These are phyloP conservation scores for Lindbergichthys nudifrons DNA, from an alignment of 2,797 vertebrate species.

Conservation along the genomic window DNA sequence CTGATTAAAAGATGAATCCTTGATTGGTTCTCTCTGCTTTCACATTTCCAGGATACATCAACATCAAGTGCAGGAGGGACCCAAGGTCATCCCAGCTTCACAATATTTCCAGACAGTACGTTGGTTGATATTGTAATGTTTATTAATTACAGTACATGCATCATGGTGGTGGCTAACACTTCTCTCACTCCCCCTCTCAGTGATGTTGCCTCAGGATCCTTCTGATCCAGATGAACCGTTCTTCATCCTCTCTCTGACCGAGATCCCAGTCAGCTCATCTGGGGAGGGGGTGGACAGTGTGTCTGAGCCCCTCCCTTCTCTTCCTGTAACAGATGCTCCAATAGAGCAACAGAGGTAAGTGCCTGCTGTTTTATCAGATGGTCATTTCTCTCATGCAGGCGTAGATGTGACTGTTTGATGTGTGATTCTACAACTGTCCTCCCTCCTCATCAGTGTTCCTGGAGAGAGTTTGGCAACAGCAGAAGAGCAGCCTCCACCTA, in stretches of 20 bases:
- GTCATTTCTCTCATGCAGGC: not conserved
- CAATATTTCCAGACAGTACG: constrained; percentile 63
- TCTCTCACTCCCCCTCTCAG: constrained; percentile 27
- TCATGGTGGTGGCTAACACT: not conserved
- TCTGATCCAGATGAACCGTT: constrained; percentile 77
- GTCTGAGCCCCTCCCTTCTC: constrained; percentile 32
- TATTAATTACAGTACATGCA: not conserved
- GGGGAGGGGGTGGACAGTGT: constrained; percentile 26
- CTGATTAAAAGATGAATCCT: not conserved
- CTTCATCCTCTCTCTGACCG: constrained; percentile 84
- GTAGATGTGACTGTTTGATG: not conserved
- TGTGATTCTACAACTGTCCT: constrained; percentile 15
- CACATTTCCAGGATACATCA: constrained; percentile 42
- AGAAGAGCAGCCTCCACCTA: not conserved
- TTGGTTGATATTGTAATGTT: constrained; percentile 16
- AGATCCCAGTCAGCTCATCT: constrained; percentile 72
- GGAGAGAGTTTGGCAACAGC: constrained; percentile 21
- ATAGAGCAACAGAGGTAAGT: constrained; percentile 65
- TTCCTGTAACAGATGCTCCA: constrained; percentile 34
- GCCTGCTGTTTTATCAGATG: not conserved
- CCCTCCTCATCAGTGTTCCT: constrained; percentile 32
- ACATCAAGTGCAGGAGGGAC: constrained; percentile 8
- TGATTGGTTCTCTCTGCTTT: constrained; percentile 20
- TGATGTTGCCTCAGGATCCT: constrained; percentile 47
- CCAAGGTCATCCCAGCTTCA: constrained; percentile 24